A percentile compares a stretch with the other conserved stretches of the same genome.
These are phyloP conservation scores for Anguilla obscura DNA, from an alignment of 2,797 vertebrate species.

Conservation along the genomic window DNA sequence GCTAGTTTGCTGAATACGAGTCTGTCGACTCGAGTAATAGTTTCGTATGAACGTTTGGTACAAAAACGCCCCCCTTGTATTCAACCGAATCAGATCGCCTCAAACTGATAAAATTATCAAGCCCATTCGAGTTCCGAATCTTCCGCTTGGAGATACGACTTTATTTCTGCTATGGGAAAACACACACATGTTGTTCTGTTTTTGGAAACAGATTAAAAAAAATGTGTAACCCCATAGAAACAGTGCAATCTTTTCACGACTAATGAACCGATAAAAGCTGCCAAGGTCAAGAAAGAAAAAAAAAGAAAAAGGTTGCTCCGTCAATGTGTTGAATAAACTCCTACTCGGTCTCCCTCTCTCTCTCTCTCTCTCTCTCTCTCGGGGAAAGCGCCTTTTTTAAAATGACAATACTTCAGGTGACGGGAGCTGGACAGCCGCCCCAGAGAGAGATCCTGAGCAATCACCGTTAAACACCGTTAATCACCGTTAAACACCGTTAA, in stretches of 20 bases:
- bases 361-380: conserved; percentile 28
- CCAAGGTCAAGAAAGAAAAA: conserved; percentile 61
- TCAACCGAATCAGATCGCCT: conserved; percentile 38
- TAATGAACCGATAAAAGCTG: conserved; percentile 66
- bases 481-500: conserved; percentile 27
- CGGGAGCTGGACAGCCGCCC: conserved; percentile 1
- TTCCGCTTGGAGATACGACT: conserved; percentile 48
- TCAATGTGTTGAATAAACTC: not conserved
- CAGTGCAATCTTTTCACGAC: conserved; percentile 59
- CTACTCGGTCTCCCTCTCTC: conserved; percentile 39
- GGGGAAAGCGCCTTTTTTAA: conserved; percentile 7
- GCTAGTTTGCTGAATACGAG: not conserved
- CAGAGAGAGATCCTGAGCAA: conserved; percentile 45
- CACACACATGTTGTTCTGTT: conserved; percentile 30
- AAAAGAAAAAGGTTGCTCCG: conserved; percentile 52
- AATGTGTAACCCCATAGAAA: conserved; percentile 46
- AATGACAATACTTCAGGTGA: conserved; percentile 10
- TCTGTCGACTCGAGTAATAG: not conserved
- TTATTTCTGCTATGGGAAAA: conserved; percentile 43
- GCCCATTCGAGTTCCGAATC: conserved; percentile 54
- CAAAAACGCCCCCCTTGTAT: not conserved
- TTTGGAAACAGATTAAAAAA: conserved; percentile 14
- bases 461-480: conserved; percentile 40
- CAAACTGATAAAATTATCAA: conserved; percentile 47
- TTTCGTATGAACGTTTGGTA: not conserved